Evolutionary conservation across 2,888 invertebrate genomes (phyloP).

Genomic region (Catocala sponsa): DNA sequence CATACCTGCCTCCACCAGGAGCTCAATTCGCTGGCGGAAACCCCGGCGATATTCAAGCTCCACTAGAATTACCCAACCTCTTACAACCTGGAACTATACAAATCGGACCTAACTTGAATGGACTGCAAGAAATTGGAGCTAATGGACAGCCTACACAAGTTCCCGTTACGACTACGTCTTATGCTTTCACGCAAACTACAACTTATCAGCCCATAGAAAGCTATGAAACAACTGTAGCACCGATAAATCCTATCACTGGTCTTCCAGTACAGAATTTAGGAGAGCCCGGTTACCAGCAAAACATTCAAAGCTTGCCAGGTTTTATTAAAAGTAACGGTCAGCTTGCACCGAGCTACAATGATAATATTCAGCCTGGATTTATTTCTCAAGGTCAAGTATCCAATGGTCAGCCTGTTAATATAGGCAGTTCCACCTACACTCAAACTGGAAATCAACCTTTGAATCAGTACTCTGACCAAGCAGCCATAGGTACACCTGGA

Average conservation of each 20-base stretch:
- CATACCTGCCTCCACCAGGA: constrained; percentile 76
- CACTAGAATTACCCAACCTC: constrained; percentile 63
- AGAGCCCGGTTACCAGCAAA: constrained; percentile 9
- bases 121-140: constrained; percentile 6
- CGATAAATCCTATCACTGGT: constrained; percentile 39
- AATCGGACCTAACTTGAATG: background rate
- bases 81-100: constrained; percentile 21
- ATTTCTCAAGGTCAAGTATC: background rate
- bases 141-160: constrained; percentile 14
- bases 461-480: background rate
- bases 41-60: constrained; percentile 61
- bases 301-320: constrained; percentile 9
- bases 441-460: constrained; percentile 17
- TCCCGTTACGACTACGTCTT: constrained; percentile 58
- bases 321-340: constrained; percentile 9
- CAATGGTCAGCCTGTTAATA: background rate
- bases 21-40: constrained; percentile 70
- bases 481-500: background rate
- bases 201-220: constrained; percentile 55
- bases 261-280: constrained; percentile 20
- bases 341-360: background rate
- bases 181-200: constrained; percentile 65
- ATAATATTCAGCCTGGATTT: constrained; percentile 13
- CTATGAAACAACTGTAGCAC: constrained; percentile 33
- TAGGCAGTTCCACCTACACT: background rate